A percentile compares a stretch with the other conserved stretches of the same genome.
Evolutionary conservation across 2,113 vertebrate genomes (phyloP).

Genomic region (Ciconia stormi): DNA sequence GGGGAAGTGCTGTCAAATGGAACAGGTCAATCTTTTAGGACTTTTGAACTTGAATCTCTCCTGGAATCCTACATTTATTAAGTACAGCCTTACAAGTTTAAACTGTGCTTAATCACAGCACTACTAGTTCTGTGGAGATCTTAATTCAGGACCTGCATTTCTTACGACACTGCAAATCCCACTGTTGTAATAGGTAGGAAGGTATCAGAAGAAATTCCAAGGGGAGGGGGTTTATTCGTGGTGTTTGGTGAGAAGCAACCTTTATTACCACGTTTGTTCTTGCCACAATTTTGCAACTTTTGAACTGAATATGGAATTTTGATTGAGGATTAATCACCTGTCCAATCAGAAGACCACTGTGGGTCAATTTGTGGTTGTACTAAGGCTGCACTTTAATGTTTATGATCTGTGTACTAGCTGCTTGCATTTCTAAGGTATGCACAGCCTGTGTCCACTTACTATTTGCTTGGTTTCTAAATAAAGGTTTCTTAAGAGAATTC

Average conservation of each 20-base stretch:
- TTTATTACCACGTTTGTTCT: background rate
- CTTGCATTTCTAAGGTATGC: background rate
- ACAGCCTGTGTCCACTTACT: background rate
- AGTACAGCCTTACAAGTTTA: background rate
- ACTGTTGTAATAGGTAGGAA: background rate
- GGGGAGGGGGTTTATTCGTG: background rate
- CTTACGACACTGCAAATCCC: background rate
- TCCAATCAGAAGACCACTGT: background rate
- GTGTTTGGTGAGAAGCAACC: background rate
- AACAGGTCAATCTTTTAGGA: background rate
- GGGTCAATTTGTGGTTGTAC: background rate
- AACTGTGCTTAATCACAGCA: background rate
- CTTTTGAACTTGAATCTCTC: background rate
- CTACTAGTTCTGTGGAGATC: background rate
- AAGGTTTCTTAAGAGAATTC: constrained; percentile 1
- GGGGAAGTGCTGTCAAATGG: background rate
- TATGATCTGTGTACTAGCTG: background rate
- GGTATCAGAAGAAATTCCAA: background rate
- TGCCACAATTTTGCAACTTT: background rate
- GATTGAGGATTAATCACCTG: background rate
- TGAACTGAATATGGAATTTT: background rate
- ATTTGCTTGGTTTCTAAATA: background rate
- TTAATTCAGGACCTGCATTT: background rate
- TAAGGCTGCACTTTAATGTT: background rate
- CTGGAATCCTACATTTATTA: background rate